Evolutionary conservation across 2,888 invertebrate species (phyloP), one percentile per base, ranked within the genome.

Genomic region (Lapara coniferarum): DNA sequence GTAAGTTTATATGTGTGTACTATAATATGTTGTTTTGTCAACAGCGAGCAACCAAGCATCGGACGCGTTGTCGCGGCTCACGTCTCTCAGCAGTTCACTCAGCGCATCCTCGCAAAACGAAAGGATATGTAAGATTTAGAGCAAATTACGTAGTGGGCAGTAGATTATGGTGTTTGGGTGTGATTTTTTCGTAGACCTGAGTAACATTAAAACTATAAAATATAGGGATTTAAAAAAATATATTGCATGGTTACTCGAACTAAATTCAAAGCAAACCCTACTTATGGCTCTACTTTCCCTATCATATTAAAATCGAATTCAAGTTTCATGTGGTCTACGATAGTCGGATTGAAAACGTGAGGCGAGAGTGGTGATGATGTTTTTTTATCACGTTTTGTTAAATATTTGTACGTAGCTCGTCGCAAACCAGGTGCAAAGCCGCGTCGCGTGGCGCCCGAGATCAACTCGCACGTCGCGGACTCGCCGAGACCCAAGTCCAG

Each of bases 351-450:
- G 8, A 53, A 53, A 10, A 12, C n/a, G 16, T n/a, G 46, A 16
- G 12, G 59, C 2, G 59, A 16, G 58, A 46, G 44, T 44, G 10
- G 5, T 10, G 19, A 12, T 2, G 63, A 46, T 16, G 13, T 46
- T 46, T 12, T 63, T 46, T 63, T 63, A 63, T 63, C 46, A 19
- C 10, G 63, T 49, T 46, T 63, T 44, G 59, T 63, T 44, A 63
- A 57, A 57, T 63, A 63, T 63, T 46, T 63, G 63, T 63, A 49
- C 63, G 16, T 80, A 96, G 96, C 96, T 59, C 95, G 97, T 58
- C 94, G 97, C 72, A 97, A 97, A 85, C 96, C 96, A 0, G 96
- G 96, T 37, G 96, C 96, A 12, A 96, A 96, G 81, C 96, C 89
- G 0, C 84, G 93, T 0, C 89, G 91, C 77, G 95, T 84, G 82